phyloP scores from a whole-genome alignment of 2,888 invertebrate species.

The Synanthedon vespiformis region DNA sequence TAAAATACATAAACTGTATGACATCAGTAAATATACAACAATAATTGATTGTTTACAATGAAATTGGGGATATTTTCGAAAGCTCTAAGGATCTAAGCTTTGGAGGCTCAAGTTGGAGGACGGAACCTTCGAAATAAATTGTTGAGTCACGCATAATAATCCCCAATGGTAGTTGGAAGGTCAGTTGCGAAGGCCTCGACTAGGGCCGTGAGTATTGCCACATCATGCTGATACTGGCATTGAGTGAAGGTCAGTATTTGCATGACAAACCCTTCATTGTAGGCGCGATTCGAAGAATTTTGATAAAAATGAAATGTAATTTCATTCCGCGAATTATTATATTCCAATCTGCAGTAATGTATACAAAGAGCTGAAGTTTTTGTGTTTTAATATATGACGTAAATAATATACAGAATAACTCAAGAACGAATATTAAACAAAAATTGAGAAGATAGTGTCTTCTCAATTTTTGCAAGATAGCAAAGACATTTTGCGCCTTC shows the following conservation, averaged over 20 bases:
- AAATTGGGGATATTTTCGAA: not conserved
- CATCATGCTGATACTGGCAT: conserved; percentile 12
- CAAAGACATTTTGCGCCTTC: too few relatives aligned
- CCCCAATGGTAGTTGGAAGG: conserved; percentile 26
- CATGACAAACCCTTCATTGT: conserved; percentile 15
- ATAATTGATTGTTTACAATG: not conserved
- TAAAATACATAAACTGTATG: too few relatives aligned
- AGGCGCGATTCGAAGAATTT: conserved; percentile 8
- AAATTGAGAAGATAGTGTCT: too few relatives aligned
- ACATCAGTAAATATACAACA: too few relatives aligned
- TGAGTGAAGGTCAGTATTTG: conserved; percentile 17
- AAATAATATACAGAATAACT: too few relatives aligned
- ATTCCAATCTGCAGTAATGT: not conserved
- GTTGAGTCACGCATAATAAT: conserved; percentile 21
- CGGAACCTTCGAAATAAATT: conserved; percentile 29
- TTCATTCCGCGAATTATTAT: not conserved
- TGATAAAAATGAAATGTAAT: not conserved
- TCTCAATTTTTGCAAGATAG: too few relatives aligned
- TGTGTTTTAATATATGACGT: too few relatives aligned
- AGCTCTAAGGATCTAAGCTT: conserved; percentile 16
- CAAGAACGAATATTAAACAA: too few relatives aligned
- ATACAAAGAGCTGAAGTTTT: not conserved
- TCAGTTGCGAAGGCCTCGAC: conserved; percentile 17
- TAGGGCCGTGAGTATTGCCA: conserved; percentile 7
- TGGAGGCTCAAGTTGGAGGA: conserved; percentile 21